Conservation (phyloP, 2,888 invertebrate genomes). For the Zaprionus lineosus region DNA sequence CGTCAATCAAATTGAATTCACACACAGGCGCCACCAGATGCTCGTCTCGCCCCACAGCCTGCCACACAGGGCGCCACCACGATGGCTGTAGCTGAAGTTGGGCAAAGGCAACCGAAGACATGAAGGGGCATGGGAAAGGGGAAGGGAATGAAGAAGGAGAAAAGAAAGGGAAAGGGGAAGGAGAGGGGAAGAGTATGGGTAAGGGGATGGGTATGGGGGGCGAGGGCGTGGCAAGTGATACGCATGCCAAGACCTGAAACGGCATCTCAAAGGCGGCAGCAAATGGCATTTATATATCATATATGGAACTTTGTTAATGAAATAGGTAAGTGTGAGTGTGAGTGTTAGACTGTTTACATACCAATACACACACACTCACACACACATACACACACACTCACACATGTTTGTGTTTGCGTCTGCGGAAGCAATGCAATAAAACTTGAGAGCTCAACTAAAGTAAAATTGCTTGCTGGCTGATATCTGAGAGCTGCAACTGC, state of each 20-base stretch:
- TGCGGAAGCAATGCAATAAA: slow-evolving; percentile 62
- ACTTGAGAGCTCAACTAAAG: slow-evolving; percentile 62
- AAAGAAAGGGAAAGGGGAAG: not conserved
- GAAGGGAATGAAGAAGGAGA: not conserved
- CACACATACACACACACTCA: too few relatives aligned
- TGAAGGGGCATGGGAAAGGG: not conserved
- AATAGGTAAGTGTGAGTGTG: slow-evolving; percentile 42
- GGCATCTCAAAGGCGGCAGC: slow-evolving; percentile 49
- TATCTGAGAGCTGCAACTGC: slow-evolving; percentile 18
- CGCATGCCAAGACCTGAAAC: slow-evolving; percentile 28
- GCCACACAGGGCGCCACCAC: not conserved
- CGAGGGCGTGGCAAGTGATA: slow-evolving; percentile 32
- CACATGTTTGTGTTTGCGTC: slow-evolving; percentile 4
- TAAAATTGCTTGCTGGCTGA: slow-evolving; percentile 48
- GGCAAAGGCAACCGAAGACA: too few relatives aligned
- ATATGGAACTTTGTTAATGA: slow-evolving; percentile 76
- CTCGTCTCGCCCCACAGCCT: not conserved
- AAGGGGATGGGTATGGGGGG: not conserved
- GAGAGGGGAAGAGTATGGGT: not conserved
- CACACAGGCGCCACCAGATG: slow-evolving; percentile 50
- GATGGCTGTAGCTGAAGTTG: too few relatives aligned
- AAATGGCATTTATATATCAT: slow-evolving; percentile 69
- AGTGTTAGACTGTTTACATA: too few relatives aligned
- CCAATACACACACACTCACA: too few relatives aligned
- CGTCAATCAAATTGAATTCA: slow-evolving; percentile 78